These are phyloP conservation scores for Pelobates cultripes DNA, from an alignment of 2,797 vertebrate species.

Conservation along the genomic window DNA sequence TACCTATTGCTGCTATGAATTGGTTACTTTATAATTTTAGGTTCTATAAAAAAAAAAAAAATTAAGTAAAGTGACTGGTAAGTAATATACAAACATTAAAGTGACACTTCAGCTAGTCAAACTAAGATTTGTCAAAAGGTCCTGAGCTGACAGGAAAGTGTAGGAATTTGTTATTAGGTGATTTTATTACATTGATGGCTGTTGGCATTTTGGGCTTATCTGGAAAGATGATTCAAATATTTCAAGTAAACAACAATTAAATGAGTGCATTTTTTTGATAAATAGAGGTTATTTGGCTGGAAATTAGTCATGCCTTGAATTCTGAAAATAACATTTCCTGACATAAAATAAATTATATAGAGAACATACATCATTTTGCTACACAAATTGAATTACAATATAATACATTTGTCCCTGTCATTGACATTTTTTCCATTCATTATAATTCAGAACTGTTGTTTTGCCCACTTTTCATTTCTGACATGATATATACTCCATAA, in stretches of 20 bases:
- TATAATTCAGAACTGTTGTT: too few species aligned
- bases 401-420: too few species aligned
- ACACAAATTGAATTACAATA: too few species aligned
- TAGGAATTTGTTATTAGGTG: neutral
- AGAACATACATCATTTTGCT: conserved; percentile 19
- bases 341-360: conserved; percentile 23
- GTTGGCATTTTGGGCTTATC: conserved; percentile 24
- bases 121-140: conserved; percentile 5
- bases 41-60: too few species aligned
- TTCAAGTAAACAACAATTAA: neutral
- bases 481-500: too few species aligned
- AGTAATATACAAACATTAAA: conserved; percentile 31
- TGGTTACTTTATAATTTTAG: too few species aligned
- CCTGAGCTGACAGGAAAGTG: too few species aligned
- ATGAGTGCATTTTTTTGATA: neutral
- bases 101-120: neutral
- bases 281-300: conserved; percentile 20
- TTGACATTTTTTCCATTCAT: too few species aligned
- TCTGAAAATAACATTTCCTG: conserved; percentile 28
- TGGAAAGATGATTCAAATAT: conserved; percentile 5
- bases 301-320: conserved; percentile 17
- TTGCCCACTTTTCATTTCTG: too few species aligned
- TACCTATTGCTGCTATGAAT: too few species aligned
- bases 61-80: neutral
- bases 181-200: conserved; percentile 41